phyloP scores from a whole-genome alignment of 2,888 invertebrate species.

The Eremobia ochroleuca region DNA sequence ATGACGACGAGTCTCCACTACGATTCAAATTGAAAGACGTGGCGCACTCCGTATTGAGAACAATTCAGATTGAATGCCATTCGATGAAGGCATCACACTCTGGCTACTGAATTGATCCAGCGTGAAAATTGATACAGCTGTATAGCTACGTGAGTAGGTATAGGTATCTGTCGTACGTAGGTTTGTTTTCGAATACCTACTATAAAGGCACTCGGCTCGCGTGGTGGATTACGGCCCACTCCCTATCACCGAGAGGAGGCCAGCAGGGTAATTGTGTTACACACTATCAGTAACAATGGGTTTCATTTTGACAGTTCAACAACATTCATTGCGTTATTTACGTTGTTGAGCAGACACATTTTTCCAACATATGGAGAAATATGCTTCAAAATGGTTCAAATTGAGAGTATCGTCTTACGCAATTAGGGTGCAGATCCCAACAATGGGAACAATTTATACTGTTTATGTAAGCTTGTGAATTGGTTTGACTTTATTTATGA shows the following conservation, averaged over 20 bases:
- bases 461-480: background rate
- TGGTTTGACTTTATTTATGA: conserved; percentile 7
- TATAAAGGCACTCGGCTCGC: background rate
- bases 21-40: conserved; percentile 58
- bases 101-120: conserved; percentile 39
- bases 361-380: too few species aligned
- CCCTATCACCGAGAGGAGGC: background rate
- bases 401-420: too few species aligned
- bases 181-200: background rate
- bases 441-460: background rate
- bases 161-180: background rate
- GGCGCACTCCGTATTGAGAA: conserved; percentile 55
- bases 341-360: too few species aligned
- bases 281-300: too few species aligned
- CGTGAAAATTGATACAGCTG: conserved; percentile 36
- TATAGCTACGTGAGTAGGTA: background rate
- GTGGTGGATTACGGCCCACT: background rate
- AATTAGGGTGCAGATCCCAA: too few species aligned
- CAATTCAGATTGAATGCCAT: conserved; percentile 60
- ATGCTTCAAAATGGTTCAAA: too few species aligned
- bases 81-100: conserved; percentile 52
- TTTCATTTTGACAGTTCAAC: too few species aligned
- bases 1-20: conserved; percentile 41
- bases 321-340: too few species aligned
- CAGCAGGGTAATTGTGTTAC: too few species aligned